Percentiles rank a stretch among this genome's conserved stretches.
phyloP scores from a whole-genome alignment of 2,888 invertebrate species.

The Tiphia femorata region DNA sequence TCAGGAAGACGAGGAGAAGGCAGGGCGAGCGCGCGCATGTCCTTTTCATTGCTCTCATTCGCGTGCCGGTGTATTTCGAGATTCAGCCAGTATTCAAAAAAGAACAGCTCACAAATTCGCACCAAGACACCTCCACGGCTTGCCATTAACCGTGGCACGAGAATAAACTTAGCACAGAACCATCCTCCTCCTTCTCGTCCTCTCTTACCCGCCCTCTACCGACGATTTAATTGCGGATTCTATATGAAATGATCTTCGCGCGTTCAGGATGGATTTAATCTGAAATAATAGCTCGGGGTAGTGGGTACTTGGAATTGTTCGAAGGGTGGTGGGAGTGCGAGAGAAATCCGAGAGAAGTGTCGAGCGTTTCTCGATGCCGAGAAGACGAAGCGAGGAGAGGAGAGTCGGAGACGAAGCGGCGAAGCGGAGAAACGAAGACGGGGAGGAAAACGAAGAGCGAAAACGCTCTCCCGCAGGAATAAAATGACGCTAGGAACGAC shows the following conservation, averaged over 20 bases:
- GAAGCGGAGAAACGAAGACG: not conserved
- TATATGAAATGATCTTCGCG: no score
- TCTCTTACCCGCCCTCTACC: no score
- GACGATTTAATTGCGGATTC: no score
- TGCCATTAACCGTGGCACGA: conserved; percentile 47
- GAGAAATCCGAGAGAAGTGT: no score
- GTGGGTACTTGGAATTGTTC: no score
- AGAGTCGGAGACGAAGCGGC: no score
- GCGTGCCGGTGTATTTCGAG: conserved; percentile 57
- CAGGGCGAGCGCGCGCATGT: not conserved
- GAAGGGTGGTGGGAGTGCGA: no score
- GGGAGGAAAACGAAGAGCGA: not conserved
- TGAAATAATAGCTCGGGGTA: no score
- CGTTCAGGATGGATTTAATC: no score
- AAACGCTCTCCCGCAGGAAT: not conserved
- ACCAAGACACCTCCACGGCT: conserved; percentile 40
- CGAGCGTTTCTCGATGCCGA: no score
- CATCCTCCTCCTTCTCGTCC: conserved; percentile 26
- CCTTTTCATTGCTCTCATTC: conserved; percentile 46
- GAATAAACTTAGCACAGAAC: conserved; percentile 51
- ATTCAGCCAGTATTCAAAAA: conserved; percentile 53
- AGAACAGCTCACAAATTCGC: conserved; percentile 40
- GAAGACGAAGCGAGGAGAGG: no score
- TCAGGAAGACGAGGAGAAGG: conserved; percentile 5
- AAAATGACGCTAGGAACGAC: not conserved